Conservation (phyloP, 37 sponge, comb jelly and placozoan genomes). For the Agelas oroides region DNA sequence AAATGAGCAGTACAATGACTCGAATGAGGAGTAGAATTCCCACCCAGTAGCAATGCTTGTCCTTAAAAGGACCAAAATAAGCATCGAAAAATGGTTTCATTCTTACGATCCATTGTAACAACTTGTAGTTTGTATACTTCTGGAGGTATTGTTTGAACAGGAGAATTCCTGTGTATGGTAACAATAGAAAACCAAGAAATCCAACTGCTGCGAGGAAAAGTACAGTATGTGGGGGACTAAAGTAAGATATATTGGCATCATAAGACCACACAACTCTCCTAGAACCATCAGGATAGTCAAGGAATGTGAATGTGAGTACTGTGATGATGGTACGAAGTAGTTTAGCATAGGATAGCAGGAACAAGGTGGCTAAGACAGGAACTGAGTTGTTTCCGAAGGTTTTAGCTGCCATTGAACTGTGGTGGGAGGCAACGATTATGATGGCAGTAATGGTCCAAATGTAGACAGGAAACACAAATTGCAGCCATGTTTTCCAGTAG, state of each 20-base stretch:
- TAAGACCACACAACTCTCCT: slow-evolving; percentile 14
- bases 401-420: neutral
- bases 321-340: slow-evolving; percentile 24
- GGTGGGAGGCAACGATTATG: neutral
- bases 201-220: slow-evolving; percentile 2
- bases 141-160: neutral
- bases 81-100: slow-evolving; percentile 2
- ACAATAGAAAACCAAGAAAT: neutral
- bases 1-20: neutral
- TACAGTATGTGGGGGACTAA: neutral
- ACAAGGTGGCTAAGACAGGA: slow-evolving; percentile 24
- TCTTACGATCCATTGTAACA: neutral
- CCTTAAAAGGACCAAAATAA: neutral
- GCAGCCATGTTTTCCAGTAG: slow-evolving; percentile 45
- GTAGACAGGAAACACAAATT: slow-evolving; percentile 40
- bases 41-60: neutral
- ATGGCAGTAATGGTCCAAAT: slow-evolving; percentile 10
- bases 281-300: neutral
- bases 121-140: neutral
- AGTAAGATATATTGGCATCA: slow-evolving; percentile 25
- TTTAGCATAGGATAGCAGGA: slow-evolving; percentile 36
- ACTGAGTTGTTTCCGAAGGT: slow-evolving; percentile 10
- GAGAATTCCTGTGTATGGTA: slow-evolving; percentile 34
- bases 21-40: neutral
- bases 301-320: slow-evolving; percentile 3